phyloP scores from a whole-genome alignment of 2,888 invertebrate genomes.

The Chelonus formosanus region DNA sequence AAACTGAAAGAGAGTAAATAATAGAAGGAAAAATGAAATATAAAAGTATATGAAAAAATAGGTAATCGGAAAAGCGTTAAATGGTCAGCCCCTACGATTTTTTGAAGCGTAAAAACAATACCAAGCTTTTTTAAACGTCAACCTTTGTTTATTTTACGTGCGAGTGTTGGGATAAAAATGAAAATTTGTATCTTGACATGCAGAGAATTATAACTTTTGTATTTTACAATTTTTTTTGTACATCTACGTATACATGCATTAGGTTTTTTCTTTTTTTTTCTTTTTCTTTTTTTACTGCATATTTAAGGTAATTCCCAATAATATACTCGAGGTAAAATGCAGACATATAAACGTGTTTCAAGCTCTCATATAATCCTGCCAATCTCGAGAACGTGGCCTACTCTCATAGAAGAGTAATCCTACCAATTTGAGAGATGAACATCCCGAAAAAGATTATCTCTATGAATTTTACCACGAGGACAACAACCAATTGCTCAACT shows the following conservation, averaged over 20 bases:
- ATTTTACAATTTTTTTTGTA: background rate
- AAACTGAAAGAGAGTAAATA: background rate
- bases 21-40: too few species aligned
- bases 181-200: background rate
- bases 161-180: background rate
- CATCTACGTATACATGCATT: background rate
- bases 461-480: slow-evolving; percentile 21
- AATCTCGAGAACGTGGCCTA: slow-evolving; percentile 59
- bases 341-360: slow-evolving; percentile 34
- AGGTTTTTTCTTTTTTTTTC: background rate
- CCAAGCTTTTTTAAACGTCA: slow-evolving; percentile 4
- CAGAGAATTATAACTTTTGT: background rate
- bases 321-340: slow-evolving; percentile 13
- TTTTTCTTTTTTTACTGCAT: slow-evolving; percentile 7
- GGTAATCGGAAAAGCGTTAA: slow-evolving; percentile 1
- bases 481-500: slow-evolving; percentile 31
- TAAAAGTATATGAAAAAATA: too few species aligned
- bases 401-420: slow-evolving; percentile 58
- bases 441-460: slow-evolving; percentile 41
- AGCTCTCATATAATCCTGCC: slow-evolving; percentile 57
- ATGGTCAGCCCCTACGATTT: background rate
- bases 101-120: slow-evolving; percentile 11
- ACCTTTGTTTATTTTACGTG: background rate
- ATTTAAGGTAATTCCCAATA: slow-evolving; percentile 32
- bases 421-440: slow-evolving; percentile 57